A percentile compares a stretch with the other conserved stretches of the same genome.
Evolutionary conservation across 64 coral and sea anemone genomes (phyloP).

Genomic region (Montipora foliosa): DNA sequence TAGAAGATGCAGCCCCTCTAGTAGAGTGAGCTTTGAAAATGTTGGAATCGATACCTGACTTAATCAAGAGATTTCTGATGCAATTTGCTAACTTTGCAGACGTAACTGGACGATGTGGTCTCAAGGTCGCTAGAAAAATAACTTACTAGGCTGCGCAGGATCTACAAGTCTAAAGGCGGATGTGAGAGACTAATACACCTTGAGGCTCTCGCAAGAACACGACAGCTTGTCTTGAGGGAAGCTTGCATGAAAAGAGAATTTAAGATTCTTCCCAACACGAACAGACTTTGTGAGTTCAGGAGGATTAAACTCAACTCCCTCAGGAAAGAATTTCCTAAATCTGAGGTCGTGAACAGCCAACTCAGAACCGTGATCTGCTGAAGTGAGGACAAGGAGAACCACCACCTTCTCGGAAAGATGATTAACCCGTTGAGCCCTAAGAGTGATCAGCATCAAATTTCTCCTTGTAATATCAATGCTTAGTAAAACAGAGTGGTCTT

Average conservation of each 20-base stretch:
- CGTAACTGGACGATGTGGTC: conserved; percentile 44
- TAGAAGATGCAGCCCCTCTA: conserved; percentile 44
- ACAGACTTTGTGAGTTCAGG: conserved; percentile 53
- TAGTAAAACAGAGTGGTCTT: no score
- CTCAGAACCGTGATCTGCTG: conserved; percentile 11
- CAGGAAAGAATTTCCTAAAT: conserved; percentile 32
- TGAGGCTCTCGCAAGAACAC: conserved; percentile 45
- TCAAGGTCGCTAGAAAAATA: conserved; percentile 21
- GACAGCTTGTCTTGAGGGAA: conserved; percentile 30
- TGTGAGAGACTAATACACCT: conserved; percentile 9
- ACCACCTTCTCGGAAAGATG: conserved; percentile 52
- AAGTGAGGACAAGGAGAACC: conserved; percentile 24
- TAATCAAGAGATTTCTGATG: conserved; percentile 6
- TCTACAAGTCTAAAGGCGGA: conserved; percentile 10
- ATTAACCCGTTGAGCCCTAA: background rate
- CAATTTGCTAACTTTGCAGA: conserved; percentile 29
- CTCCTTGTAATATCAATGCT: no score
- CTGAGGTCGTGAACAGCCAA: conserved; percentile 67
- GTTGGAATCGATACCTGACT: conserved; percentile 47
- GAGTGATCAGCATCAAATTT: no score
- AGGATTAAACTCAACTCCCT: conserved; percentile 47
- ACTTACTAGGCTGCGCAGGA: conserved; percentile 12
- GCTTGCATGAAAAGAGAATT: conserved; percentile 23
- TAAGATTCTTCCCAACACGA: conserved; percentile 4
- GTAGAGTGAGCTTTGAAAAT: conserved; percentile 61